Evolutionary conservation across 2,113 vertebrate genomes (phyloP), one percentile per base, ranked within the genome.

Genomic region (Chaenogobius annularis): DNA sequence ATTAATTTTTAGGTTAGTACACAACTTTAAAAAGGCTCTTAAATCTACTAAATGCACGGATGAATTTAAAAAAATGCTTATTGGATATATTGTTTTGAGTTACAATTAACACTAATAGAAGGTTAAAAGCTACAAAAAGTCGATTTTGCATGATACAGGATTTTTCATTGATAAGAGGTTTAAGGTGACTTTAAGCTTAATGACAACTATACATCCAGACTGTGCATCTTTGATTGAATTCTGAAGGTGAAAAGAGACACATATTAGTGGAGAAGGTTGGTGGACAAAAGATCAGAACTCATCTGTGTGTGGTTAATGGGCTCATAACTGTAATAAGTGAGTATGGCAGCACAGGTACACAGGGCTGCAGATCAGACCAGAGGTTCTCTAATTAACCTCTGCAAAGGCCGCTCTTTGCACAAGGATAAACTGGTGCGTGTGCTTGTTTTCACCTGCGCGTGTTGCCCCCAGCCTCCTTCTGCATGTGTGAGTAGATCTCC

Each of bases 401-500:
- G 23, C 48, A 43, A 63, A 64, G 47, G 55, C 4, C 48, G 12
- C 75, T 81, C 67, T 69, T 55, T 35, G 55, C 55, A 44, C 20
- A 65, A 64, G 9, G 37, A 66, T 66, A 43, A 68, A 68, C n/a
- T 74, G 10, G 17, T 0, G 54, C 44, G 50, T 43, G 50, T 70
- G 75, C 82, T 70, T 85, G 69, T 87, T 87, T 80, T 79, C 68
- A 79, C 66, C n/a, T 66, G 73, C 69, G 55, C 75, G 46, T 71
- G 69, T 68, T 62, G 66, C 64, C 58, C 31, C 55, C 20, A 7
- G 43, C 71, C 4, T 59, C 46, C 23, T 37, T 50, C 64, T 80
- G 73, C 77, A 84, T 76, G 69, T 83, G 89, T 82, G 77, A 84
- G 83, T 85, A 59, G 75, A 88, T 89, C 84, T 91, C 85, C 70